Evolutionary conservation across 37 sponge, comb jelly and placozoan species (phyloP).

Genomic region (Mnemiopsis leidyi): DNA sequence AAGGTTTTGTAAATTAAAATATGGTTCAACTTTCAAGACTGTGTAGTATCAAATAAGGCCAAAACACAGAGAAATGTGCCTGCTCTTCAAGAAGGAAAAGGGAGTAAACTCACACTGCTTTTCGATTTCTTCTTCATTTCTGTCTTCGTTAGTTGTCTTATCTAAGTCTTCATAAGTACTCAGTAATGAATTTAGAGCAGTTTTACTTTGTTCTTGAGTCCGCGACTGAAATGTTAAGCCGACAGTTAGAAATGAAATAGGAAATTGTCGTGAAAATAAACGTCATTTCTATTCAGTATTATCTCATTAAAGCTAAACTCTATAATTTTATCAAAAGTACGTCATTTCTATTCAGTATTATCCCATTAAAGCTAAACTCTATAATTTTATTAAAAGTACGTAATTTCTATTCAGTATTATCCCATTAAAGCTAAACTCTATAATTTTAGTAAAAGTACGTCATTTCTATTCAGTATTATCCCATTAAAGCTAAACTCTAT

Average conservation of each 20-base stretch:
- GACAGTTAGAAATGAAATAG: background rate
- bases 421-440: background rate
- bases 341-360: background rate
- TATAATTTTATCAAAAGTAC: background rate
- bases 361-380: background rate
- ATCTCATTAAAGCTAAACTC: background rate
- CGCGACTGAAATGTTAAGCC: constrained; percentile 30
- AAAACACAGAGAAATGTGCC: too few relatives aligned
- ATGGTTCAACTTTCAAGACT: too few relatives aligned
- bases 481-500: background rate
- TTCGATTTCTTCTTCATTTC: constrained; percentile 42
- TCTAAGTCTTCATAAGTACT: constrained; percentile 43
- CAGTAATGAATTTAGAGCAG: constrained; percentile 26
- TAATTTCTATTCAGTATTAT: background rate
- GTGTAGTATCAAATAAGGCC: too few relatives aligned
- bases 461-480: background rate
- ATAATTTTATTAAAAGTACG: background rate
- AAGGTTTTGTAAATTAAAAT: too few relatives aligned
- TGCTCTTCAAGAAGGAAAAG: too few relatives aligned
- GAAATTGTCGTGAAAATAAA: too few relatives aligned
- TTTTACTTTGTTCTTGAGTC: background rate
- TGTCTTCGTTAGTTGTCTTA: constrained; percentile 9
- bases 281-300: background rate
- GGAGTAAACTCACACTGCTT: constrained; percentile 43
- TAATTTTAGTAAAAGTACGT: background rate